Base-by-base conservation (phyloP, 2,797 vertebrate species). In the Takifugu ocellatus region DNA sequence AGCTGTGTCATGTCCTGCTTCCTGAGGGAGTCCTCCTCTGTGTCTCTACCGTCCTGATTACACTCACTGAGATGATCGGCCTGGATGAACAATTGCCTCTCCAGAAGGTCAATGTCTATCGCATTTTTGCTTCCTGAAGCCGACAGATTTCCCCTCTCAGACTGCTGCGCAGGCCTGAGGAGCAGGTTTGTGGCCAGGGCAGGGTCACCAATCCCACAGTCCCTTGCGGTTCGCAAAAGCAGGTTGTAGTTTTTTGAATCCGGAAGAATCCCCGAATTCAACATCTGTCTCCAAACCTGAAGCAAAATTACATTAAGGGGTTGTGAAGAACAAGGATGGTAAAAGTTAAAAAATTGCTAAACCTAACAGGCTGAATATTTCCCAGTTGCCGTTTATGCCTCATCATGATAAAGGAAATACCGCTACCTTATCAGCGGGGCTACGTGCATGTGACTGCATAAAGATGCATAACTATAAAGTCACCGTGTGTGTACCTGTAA, bases 251-350 rank as follows among this genome's bases (percentile, higher is more conserved):
- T 90, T 53, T 93, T 84, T 1, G 55, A 71, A 63, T 93, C 79
- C 0, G 93, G 94, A 58, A 75, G 84, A 51, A 98, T 88, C 26
- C 94, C 92, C 15, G 93, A 81, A 1, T 16, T 84, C 11, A 92
- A 68, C 96, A 99, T 98, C 72, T 95, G 92, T 5, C 86, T 91
- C 97, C 97, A 99, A 55, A 99, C 89, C 97, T 99, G 84, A 65
- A n/a, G 52, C 1, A 60, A 68, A 56, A 25, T 4, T 5, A 11
- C 46, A 9, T 10, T 6, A n/a, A 33, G 31, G 27, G 27, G 31
- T 9, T 33, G 8, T 33, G 9, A 33, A 33, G 8, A 33, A 33
- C 31, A 33, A 33, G 6, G 31, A 33, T 9, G 31, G 31, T 9
- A 9, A 7, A 33, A 9, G 8, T 9, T 33, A n/a, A 29, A 21